Evolutionary conservation across 2,888 invertebrate species (phyloP).

Genomic region (Parnassius orleans): DNA sequence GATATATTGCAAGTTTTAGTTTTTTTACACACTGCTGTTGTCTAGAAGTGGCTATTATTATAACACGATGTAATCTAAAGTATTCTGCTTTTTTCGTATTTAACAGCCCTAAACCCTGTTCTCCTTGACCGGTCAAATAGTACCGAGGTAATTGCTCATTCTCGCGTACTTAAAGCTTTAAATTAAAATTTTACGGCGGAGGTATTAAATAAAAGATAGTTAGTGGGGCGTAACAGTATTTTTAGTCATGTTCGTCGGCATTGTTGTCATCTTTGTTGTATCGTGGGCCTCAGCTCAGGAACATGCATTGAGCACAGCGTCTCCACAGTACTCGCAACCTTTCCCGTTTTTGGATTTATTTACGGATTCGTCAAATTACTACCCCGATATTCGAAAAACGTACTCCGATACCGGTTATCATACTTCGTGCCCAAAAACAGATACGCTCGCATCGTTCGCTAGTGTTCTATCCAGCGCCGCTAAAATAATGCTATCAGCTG

Average conservation of each 20-base stretch:
- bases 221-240: conserved; percentile 66
- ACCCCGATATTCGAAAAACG: conserved; percentile 61
- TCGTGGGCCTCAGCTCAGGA: conserved; percentile 56
- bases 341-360: conserved; percentile 67
- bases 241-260: conserved; percentile 62
- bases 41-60: too few species aligned
- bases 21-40: too few species aligned
- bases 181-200: conserved; percentile 71
- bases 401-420: conserved; percentile 55
- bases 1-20: too few species aligned
- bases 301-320: conserved; percentile 54
- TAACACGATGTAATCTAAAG: too few species aligned
- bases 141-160: conserved; percentile 56
- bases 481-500: conserved; percentile 71
- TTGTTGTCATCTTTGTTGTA: conserved; percentile 58
- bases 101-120: conserved; percentile 41
- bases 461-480: conserved; percentile 69
- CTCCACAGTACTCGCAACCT: conserved; percentile 47
- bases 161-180: conserved; percentile 55
- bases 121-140: conserved; percentile 41
- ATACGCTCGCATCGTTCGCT: conserved; percentile 64
- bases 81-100: neutral
- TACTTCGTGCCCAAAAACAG: conserved; percentile 62
- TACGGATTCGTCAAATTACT: conserved; percentile 61
- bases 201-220: conserved; percentile 62